A percentile compares a stretch with the other conserved stretches of the same genome.
phyloP scores from a whole-genome alignment of 2,888 invertebrate species.

The Torymus auratus region DNA sequence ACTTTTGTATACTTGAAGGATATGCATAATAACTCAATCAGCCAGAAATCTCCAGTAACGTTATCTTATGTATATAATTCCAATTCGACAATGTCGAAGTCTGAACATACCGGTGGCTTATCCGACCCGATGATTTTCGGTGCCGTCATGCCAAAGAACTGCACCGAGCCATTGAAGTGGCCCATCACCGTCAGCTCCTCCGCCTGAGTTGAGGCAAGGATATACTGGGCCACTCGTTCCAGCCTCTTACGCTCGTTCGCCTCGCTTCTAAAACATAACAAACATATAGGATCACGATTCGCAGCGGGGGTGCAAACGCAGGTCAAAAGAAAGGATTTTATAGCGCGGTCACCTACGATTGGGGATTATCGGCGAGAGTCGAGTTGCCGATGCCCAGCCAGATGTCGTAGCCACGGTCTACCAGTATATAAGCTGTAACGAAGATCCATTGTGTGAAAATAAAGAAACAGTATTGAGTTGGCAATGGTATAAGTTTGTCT shows the following conservation, averaged over 20 bases:
- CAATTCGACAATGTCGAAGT: too few species aligned
- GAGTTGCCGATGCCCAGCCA: conserved; percentile 69
- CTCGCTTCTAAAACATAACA: conserved; percentile 62
- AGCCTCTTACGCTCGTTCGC: conserved; percentile 64
- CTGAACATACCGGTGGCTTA: conserved; percentile 52
- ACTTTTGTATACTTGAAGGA: too few species aligned
- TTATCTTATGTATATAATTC: too few species aligned
- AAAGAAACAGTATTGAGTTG: neutral
- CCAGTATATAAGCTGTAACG: conserved; percentile 67
- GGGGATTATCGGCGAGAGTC: conserved; percentile 60
- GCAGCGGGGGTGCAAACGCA: too few species aligned
- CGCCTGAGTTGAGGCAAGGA: conserved; percentile 65
- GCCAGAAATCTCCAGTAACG: too few species aligned
- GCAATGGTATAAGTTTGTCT: too few species aligned
- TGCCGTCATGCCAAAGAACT: conserved; percentile 66
- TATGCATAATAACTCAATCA: too few species aligned
- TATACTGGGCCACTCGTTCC: conserved; percentile 65
- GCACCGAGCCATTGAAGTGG: conserved; percentile 65
- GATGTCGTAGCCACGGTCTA: conserved; percentile 69
- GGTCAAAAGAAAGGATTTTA: too few species aligned
- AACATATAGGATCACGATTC: neutral
- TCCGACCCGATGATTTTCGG: conserved; percentile 48
- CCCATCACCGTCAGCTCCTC: conserved; percentile 69
- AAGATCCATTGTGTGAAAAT: neutral
- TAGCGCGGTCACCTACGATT: conserved; percentile 42